A percentile compares a stretch with the other conserved stretches of the same genome.
phyloP scores from a whole-genome alignment of 2,888 invertebrate genomes.

The Nemurella pictetii region DNA sequence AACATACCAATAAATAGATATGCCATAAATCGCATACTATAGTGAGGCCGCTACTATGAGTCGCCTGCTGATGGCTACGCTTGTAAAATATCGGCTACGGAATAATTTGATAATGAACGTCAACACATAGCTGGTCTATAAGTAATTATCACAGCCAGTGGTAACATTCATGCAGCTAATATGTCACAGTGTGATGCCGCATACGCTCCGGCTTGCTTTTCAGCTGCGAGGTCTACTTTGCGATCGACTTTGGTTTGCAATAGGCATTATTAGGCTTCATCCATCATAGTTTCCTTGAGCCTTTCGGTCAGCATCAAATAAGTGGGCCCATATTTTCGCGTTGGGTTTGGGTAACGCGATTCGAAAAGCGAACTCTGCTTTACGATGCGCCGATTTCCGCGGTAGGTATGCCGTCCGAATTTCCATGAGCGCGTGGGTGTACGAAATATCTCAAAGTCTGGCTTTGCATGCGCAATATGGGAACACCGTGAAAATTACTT shows the following conservation, averaged over 20 bases:
- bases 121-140: slow-evolving; percentile 21
- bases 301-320: not conserved
- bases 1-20: not conserved
- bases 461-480: too few relatives aligned
- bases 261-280: slow-evolving; percentile 14
- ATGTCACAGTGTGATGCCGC: slow-evolving; percentile 4
- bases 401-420: not conserved
- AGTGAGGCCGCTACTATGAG: not conserved
- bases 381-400: not conserved
- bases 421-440: not conserved
- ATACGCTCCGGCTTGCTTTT: not conserved
- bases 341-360: not conserved
- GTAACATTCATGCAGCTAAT: slow-evolving; percentile 12
- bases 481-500: slow-evolving; percentile 49
- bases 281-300: slow-evolving; percentile 18
- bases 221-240: not conserved
- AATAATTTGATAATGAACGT: slow-evolving; percentile 10
- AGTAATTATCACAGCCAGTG: slow-evolving; percentile 20
- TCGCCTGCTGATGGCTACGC: not conserved
- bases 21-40: not conserved
- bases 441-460: too few relatives aligned
- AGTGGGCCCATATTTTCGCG: not conserved
- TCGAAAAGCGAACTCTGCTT: not conserved
- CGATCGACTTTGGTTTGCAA: not conserved
- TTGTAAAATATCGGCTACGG: not conserved